These are phyloP conservation scores for Drosophila diplacantha DNA, from an alignment of 2,888 invertebrate genomes.

Conservation along the genomic window DNA sequence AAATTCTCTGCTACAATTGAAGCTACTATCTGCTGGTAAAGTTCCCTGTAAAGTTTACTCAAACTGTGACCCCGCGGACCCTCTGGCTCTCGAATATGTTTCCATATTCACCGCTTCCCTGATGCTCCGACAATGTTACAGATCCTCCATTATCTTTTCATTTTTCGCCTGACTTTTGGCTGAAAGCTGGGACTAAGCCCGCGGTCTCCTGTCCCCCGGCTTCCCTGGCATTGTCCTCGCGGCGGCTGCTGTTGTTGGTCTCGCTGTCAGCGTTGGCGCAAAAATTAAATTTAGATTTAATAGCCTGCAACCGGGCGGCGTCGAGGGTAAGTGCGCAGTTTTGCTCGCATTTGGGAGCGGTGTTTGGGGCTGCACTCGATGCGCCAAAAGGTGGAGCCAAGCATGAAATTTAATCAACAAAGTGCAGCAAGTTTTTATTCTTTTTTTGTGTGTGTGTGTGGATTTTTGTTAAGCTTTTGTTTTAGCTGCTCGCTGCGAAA, in stretches of 20 bases:
- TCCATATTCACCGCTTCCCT: neutral
- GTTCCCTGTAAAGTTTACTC: neutral
- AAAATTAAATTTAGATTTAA: slow-evolving; percentile 59
- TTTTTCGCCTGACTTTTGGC: slow-evolving; percentile 37
- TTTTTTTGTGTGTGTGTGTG: slow-evolving; percentile 8
- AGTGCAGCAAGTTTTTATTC: slow-evolving; percentile 58
- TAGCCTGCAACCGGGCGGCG: slow-evolving; percentile 34
- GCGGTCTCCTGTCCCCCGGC: slow-evolving; percentile 11
- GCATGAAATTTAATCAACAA: slow-evolving; percentile 68
- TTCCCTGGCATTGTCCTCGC: slow-evolving; percentile 27
- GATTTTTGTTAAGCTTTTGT: slow-evolving; percentile 27
- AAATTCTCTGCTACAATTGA: neutral
- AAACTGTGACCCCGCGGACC: neutral
- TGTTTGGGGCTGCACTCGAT: slow-evolving; percentile 36
- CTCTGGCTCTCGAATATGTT: neutral
- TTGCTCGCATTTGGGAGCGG: slow-evolving; percentile 35
- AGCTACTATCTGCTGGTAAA: neutral
- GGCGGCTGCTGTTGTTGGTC: slow-evolving; percentile 23
- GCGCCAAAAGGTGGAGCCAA: slow-evolving; percentile 55
- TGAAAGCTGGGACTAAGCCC: slow-evolving; percentile 29
- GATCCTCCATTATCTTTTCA: slow-evolving; percentile 33
- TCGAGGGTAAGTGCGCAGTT: slow-evolving; percentile 5
- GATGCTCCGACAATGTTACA: slow-evolving; percentile 16
- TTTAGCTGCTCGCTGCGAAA: slow-evolving; percentile 38
- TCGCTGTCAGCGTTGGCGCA: slow-evolving; percentile 38